These are phyloP conservation scores for Hybos culiciformis DNA, from an alignment of 2,888 invertebrate genomes.

Conservation along the genomic window DNA sequence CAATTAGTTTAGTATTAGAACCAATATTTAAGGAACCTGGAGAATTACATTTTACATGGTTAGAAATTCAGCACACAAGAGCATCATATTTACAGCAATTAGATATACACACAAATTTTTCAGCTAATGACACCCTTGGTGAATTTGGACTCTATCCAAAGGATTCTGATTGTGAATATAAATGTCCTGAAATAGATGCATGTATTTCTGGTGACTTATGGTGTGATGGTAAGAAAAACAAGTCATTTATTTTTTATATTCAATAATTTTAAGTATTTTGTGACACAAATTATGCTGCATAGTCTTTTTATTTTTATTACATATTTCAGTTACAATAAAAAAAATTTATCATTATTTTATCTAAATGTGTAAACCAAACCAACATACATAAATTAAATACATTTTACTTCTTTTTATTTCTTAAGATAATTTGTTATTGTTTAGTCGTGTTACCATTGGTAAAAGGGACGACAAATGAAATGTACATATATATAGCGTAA, in stretches of 20 bases:
- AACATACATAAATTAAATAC: too few species aligned
- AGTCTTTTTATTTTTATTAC: background rate
- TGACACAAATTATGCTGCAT: too few species aligned
- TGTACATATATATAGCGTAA: too few species aligned
- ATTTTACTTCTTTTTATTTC: too few species aligned
- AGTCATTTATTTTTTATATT: background rate
- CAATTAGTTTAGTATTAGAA: slow-evolving; percentile 50
- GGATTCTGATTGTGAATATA: slow-evolving; percentile 43
- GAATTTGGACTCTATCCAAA: slow-evolving; percentile 37
- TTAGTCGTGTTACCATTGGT: too few species aligned
- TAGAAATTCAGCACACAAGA: slow-evolving; percentile 53
- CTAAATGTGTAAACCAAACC: too few species aligned
- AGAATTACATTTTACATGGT: slow-evolving; percentile 62
- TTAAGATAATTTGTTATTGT: too few species aligned
- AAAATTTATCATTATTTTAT: too few species aligned
- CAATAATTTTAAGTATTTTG: background rate
- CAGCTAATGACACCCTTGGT: slow-evolving; percentile 31
- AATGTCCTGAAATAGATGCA: slow-evolving; percentile 61
- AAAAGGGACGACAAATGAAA: too few species aligned
- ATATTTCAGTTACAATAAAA: too few species aligned
- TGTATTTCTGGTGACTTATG: slow-evolving; percentile 61
- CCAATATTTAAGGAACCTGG: slow-evolving; percentile 61
- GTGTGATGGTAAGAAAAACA: slow-evolving; percentile 50
- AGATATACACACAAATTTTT: slow-evolving; percentile 32
- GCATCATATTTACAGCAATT: slow-evolving; percentile 47